phyloP scores from a whole-genome alignment of 2,888 invertebrate genomes.

The Zygaena filipendulae region DNA sequence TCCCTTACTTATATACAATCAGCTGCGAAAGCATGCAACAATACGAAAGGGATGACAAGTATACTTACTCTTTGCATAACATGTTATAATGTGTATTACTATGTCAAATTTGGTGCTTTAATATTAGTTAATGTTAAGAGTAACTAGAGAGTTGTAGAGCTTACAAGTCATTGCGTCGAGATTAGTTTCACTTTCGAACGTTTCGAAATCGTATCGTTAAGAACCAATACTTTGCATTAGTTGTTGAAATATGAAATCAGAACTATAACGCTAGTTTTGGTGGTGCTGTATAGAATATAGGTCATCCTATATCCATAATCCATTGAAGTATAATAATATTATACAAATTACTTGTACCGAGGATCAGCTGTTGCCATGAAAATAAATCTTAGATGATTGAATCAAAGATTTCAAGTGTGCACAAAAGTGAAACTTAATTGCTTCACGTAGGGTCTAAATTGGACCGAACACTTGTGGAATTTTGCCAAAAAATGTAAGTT shows the following conservation, averaged over 20 bases:
- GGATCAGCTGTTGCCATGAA: no score
- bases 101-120: background rate
- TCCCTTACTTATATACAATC: constrained; percentile 32
- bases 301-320: no score
- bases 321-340: no score
- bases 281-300: no score
- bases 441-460: no score
- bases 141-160: background rate
- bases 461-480: no score
- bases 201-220: constrained; percentile 32
- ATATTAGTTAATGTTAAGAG: background rate
- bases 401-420: no score
- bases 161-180: background rate
- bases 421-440: no score
- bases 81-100: constrained; percentile 5
- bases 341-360: no score
- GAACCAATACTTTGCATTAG: constrained; percentile 6
- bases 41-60: constrained; percentile 21
- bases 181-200: constrained; percentile 40
- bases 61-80: constrained; percentile 22
- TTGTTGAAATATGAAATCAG: no score
- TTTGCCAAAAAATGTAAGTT: constrained; percentile 5
- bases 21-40: constrained; percentile 51
- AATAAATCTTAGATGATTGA: no score
- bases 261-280: no score